Percentiles rank a stretch among this genome's conserved stretches.
Conservation (phyloP, 1,140 invertebrate species). For the Coenobita brevimanus region DNA sequence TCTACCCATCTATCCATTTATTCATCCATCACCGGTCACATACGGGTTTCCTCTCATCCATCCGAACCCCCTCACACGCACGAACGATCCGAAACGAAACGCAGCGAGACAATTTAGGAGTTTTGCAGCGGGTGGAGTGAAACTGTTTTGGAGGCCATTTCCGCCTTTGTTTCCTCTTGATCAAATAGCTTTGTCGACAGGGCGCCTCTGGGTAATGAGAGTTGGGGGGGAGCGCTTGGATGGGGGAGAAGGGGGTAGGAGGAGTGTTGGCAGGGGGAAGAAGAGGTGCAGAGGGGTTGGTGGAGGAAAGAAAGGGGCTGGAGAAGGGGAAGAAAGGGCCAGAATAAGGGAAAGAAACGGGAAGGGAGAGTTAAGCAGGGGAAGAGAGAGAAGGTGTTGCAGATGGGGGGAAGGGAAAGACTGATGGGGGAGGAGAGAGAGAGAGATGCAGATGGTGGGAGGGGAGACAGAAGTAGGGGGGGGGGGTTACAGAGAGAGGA, state of each 20-base stretch:
- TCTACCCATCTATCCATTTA: too few relatives aligned
- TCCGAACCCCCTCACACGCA: neutral
- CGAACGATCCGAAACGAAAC: neutral
- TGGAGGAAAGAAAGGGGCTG: neutral
- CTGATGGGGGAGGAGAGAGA: too few relatives aligned
- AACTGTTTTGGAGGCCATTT: neutral
- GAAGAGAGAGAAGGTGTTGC: neutral
- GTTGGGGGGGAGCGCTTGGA: neutral
- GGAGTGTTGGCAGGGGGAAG: neutral
- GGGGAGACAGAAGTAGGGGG: neutral
- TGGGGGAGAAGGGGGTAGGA: neutral
- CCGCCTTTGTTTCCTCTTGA: constrained; percentile 27
- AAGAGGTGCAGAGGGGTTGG: neutral
- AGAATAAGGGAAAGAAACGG: too few relatives aligned
- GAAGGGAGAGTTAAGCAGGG: neutral
- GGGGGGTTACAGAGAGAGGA: too few relatives aligned
- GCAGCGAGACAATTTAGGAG: neutral
- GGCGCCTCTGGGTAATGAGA: constrained; percentile 8
- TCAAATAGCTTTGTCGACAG: constrained; percentile 25
- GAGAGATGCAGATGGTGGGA: too few relatives aligned
- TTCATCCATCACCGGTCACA: too few relatives aligned
- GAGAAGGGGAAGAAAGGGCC: too few relatives aligned
- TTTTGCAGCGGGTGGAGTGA: neutral
- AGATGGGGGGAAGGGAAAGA: neutral
- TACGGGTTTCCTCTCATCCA: neutral